Base-by-base conservation (phyloP, 2,797 vertebrate genomes). In the Coccyzus lansbergi region DNA sequence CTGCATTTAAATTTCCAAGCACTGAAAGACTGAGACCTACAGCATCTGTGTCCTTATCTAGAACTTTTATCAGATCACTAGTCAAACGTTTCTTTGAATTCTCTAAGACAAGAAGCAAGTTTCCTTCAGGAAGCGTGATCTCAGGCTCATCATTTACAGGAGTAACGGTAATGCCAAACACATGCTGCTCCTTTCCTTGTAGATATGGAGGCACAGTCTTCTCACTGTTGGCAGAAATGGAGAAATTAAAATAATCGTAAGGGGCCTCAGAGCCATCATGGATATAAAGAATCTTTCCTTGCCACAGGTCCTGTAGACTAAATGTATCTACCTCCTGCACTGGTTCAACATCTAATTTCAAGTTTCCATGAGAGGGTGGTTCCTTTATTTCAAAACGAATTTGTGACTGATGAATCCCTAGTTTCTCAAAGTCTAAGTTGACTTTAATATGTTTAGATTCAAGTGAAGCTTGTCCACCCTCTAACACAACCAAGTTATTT, bases 61-160 rank as follows among this genome's bases (percentile, higher is more conserved):
- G 96, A 86, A 98, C 97, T 76, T 98, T 98, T 86, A 99, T 89
- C 69, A 98, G 88, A 72, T 98, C 98, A 20, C 96, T 96, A 31
- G 97, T 98, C 88, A 99, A 96, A 52, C 28, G 71, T 93, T 99
- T 99, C 96, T 98, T 99, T 48, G 98, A 98, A 83, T 98, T 98
- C 95, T 99, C 99, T 79, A 99, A 88, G 26, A 99, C 81, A 58
- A 98, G 94, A 68, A 99, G 98, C 64, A 99, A 97, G 94, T 99
- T 99, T 78, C 99, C 99, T 93, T 98, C 94, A 1, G 98, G 98
- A 38, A 99, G 98, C 71, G 96, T 97, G 52, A 99, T 96, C 93
- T 98, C 98, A 33, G 98, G 99, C 2, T 98, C 98, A 89, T 99
- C 99, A 24, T 99, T 99, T 76, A 98, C 98, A 74, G 98, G 98